Evolutionary conservation across 2,113 vertebrate species (phyloP).

Genomic region (Leuciscus idus): DNA sequence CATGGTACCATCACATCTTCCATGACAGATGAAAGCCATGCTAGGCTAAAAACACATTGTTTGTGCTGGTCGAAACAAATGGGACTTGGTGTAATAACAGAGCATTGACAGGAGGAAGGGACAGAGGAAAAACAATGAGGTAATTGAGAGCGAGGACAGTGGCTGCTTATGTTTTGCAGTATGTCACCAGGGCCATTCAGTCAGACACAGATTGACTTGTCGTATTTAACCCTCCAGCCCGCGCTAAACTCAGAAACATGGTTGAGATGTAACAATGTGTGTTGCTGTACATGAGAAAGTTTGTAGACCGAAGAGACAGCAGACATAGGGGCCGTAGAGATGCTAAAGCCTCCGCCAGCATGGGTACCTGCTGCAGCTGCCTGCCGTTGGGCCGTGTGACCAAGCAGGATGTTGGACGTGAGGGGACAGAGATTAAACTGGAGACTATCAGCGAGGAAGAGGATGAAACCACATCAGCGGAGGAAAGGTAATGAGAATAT

Average conservation of each 20-base stretch:
- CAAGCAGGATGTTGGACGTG: conserved; percentile 40
- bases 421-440: conserved; percentile 49
- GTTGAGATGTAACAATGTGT: conserved; percentile 60
- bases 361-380: conserved; percentile 74
- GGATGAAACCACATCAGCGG: conserved; percentile 56
- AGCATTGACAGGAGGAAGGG: conserved; percentile 66
- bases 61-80: conserved; percentile 57
- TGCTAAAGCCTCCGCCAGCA: conserved; percentile 57
- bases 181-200: conserved; percentile 68
- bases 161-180: conserved; percentile 67
- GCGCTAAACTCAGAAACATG: conserved; percentile 61
- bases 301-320: conserved; percentile 46
- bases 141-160: conserved; percentile 73
- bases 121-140: conserved; percentile 77
- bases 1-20: conserved; percentile 57
- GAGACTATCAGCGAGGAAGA: conserved; percentile 62
- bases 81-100: conserved; percentile 58
- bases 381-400: conserved; percentile 59
- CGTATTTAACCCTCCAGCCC: conserved; percentile 62
- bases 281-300: conserved; percentile 63
- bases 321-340: conserved; percentile 51
- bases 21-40: conserved; percentile 57
- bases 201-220: conserved; percentile 59
- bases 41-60: conserved; percentile 65
- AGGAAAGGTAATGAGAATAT: conserved; percentile 65